Conservation (phyloP, 2,888 invertebrate species). For the Agriotes lineatus region DNA sequence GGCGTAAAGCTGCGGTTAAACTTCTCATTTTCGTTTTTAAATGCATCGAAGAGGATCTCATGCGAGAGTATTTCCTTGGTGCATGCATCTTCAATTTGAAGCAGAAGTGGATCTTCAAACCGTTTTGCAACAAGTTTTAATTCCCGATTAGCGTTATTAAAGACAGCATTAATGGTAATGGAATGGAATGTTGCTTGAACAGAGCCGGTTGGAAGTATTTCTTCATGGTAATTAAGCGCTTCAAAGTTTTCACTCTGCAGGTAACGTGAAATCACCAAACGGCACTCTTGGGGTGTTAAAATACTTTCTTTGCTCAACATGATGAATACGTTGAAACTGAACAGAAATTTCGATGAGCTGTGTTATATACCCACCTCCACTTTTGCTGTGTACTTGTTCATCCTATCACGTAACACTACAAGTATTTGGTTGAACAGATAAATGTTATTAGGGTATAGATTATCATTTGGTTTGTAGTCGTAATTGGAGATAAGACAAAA, state of each 20-base stretch:
- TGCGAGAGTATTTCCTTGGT: not conserved
- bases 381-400: no score
- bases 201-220: no score
- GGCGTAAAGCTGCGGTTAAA: not conserved
- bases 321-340: no score
- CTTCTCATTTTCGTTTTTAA: not conserved
- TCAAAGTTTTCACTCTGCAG: constrained; percentile 17
- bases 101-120: not conserved
- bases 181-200: not conserved
- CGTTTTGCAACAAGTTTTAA: not conserved
- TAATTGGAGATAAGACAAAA: no score
- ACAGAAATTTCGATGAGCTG: no score
- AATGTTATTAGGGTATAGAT: no score
- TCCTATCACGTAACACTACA: no score
- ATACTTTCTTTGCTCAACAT: no score
- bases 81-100: not conserved
- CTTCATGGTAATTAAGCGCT: constrained; percentile 23
- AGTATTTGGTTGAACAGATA: no score
- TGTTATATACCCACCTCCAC: no score
- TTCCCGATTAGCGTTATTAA: not conserved
- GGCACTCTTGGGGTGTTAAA: not conserved
- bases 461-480: no score
- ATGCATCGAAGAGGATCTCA: not conserved
- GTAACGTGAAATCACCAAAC: constrained; percentile 5
- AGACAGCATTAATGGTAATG: not conserved